phyloP scores from a whole-genome alignment of 30 jellyfish, hydroid and myxozoan genomes.

The Euphysa ruthae region DNA sequence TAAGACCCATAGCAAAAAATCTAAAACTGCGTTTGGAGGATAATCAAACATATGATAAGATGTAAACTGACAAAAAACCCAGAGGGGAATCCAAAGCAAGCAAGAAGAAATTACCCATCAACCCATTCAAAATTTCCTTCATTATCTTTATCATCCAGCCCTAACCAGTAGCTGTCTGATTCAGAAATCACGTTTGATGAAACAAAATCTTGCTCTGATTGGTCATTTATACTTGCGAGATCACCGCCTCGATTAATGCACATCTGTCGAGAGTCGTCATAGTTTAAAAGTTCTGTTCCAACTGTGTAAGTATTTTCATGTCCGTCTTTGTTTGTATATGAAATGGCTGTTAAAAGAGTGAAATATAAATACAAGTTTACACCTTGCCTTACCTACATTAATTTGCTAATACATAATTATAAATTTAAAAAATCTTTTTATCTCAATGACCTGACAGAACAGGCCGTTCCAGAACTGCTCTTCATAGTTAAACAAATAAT shows the following conservation, averaged over 20 bases:
- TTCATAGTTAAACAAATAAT: too few species aligned
- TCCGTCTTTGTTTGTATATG: conserved; percentile 98
- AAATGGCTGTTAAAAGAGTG: conserved; percentile 71
- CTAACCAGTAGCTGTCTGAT: conserved; percentile 78
- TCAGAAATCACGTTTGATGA: conserved; percentile 56
- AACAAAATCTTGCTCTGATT: conserved; percentile 78
- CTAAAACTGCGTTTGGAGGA: too few species aligned
- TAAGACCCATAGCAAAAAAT: too few species aligned
- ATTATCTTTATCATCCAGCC: conserved; percentile 71
- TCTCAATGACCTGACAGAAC: too few species aligned
- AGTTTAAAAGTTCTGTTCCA: conserved; percentile 73
- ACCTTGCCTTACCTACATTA: too few species aligned
- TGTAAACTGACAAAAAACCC: too few species aligned
- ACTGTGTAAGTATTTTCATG: conserved; percentile 82
- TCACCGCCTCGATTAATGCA: conserved; percentile 84
- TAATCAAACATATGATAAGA: too few species aligned
- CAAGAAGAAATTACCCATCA: conserved; percentile 95
- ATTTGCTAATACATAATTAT: too few species aligned
- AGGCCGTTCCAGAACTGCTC: too few species aligned
- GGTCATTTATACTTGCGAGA: conserved; percentile 78
- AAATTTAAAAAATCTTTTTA: too few species aligned
- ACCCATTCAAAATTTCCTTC: conserved; percentile 96
- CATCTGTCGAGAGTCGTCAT: conserved; percentile 70
- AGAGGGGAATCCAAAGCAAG: too few species aligned
- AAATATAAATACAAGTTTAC: too few species aligned